Evolutionary conservation across 2,888 invertebrate genomes (phyloP), one percentile per base, ranked within the genome.

Genomic region (Leptodirus hochenwartii): DNA sequence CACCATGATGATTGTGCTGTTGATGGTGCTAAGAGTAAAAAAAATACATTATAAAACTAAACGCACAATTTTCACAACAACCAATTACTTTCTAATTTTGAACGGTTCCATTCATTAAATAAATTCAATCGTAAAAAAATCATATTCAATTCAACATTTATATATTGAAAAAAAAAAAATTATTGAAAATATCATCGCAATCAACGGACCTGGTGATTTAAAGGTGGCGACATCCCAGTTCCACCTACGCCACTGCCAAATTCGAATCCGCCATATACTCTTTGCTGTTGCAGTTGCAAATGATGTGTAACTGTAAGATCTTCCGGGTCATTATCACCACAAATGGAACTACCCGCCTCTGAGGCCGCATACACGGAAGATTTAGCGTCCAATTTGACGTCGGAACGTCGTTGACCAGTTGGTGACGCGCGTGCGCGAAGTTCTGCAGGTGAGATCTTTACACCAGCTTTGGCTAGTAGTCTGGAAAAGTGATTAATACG

Each of bases 371-470:
- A 61, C 4, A 60, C 62, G 34, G 66, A 57, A n/a, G n/a, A n/a
- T n/a, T 81, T 76, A 16, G 80, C 66, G 46, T 84, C 82, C 39
- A 84, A 54, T 47, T 81, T 74, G 43, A 78, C 69, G 49, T 80
- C 80, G 5, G 73, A 73, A 25, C 78, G 64, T 9, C 76, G 61
- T 3, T 79, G 78, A 3, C 84, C 82, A 2, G 85, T 85, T 1
- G 85, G 84, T 1, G 85, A 85, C 1, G 84, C 82, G 15, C 85
- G 64, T 1, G 85, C 84, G 20, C 82, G 59, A 13, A 85, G 53
- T 48, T 85, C 84, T 11, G 84, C 82, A 1, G 84, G 70, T 5
- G 77, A 77, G 30, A 84, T 80, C 53, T 82, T 84, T 6, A 85
- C 81, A 6, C 85, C 85, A 1, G 85, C 85, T 53, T 87, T 87